phyloP scores from a whole-genome alignment of 2,113 vertebrate species.

The Acanthochromis polyacanthus region DNA sequence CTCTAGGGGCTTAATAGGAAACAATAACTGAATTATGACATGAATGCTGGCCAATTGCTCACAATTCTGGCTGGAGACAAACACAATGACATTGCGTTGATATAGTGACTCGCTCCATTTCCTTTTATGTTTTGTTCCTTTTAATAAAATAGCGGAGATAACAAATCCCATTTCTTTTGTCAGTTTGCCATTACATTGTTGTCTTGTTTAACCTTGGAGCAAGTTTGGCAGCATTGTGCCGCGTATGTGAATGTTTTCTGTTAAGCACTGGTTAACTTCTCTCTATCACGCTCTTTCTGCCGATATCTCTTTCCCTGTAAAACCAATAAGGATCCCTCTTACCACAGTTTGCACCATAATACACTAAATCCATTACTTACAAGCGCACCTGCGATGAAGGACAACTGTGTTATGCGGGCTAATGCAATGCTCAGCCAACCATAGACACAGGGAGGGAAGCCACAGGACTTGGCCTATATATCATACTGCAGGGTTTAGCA shows the following conservation, averaged over 20 bases:
- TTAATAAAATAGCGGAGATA: constrained; percentile 18
- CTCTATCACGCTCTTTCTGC: background rate
- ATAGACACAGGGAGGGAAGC: constrained; percentile 39
- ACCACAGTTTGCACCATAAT: constrained; percentile 31
- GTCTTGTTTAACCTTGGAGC: constrained; percentile 44
- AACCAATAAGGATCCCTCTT: constrained; percentile 44
- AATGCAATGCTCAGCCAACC: constrained; percentile 67
- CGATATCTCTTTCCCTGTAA: constrained; percentile 24
- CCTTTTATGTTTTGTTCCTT: constrained; percentile 31
- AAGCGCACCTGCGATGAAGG: constrained; percentile 59
- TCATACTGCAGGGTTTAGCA: constrained; percentile 53
- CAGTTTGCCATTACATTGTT: constrained; percentile 1
- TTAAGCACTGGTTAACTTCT: background rate
- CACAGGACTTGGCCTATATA: constrained; percentile 60
- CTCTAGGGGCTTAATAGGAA: constrained; percentile 70
- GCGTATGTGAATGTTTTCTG: constrained; percentile 23
- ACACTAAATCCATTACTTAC: constrained; percentile 65
- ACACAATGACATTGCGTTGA: constrained; percentile 44
- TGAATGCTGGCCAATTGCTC: constrained; percentile 51
- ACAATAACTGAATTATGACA: constrained; percentile 75
- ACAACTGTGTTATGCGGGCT: constrained; percentile 53
- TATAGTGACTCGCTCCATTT: constrained; percentile 51
- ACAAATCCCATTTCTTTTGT: background rate
- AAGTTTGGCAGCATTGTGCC: constrained; percentile 9
- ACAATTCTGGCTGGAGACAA: constrained; percentile 54